Base-by-base conservation (phyloP, 2,888 invertebrate genomes). In the Leptinotarsa tumamoca region DNA sequence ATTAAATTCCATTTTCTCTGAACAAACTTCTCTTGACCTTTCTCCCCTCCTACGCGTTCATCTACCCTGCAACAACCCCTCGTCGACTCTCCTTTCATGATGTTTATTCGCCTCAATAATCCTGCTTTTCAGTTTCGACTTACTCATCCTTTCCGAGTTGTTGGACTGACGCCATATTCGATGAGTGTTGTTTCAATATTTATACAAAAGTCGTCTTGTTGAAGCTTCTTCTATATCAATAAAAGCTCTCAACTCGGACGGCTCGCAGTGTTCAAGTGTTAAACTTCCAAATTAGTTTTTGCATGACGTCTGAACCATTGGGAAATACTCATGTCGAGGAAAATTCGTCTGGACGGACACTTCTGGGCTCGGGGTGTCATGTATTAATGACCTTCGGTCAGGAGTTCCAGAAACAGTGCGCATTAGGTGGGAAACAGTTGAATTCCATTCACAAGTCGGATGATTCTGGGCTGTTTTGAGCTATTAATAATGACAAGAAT, bases 231-330 rank as follows among this genome's bases (percentile, higher is more conserved):
- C 63, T 63, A n/a, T 63, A 43, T 63, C 63, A 63, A 63, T 63
- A 63, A 63, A 27, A 63, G 63, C 63, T 63, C 63, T 63, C 63
- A 63, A 43, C 63, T 63, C 63, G n/a, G 63, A 63, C 33, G 43
- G 33, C 18, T 63, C 14, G 5, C 63, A 33, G n/a, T 63, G n/a
- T 63, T 63, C 63, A 18, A 63, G 63, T 63, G 63, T 27, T 5
- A 63, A 63, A 63, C 63, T 63, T 63, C 43, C n/a, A 63, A 63
- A 63, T 63, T 63, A 63, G 63, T 63, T 63, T 63, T 63, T 63
- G 63, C 63, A 63, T 63, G 63, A 63, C 18, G 63, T 63, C 63
- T 63, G 63, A 63, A 63, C 63, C 63, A 63, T 63, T 43, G 63
- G 43, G 63, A 63, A 63, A 33, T 63, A 63, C 63, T 63, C 63